Evolutionary conservation across 2,888 invertebrate species (phyloP), one percentile per base, ranked within the genome.

Genomic region (Hemithea aestivaria): DNA sequence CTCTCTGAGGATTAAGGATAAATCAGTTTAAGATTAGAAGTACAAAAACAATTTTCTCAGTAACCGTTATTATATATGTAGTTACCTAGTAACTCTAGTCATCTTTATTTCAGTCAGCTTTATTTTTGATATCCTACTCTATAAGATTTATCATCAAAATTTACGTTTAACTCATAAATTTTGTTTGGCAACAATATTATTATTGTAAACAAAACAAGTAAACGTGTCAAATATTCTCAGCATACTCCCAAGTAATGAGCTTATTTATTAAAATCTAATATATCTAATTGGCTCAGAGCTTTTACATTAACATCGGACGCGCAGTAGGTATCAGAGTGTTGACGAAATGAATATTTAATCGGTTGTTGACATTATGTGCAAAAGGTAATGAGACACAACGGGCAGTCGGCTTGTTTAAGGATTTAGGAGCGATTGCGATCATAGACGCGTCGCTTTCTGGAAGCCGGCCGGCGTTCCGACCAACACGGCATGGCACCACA

Each of bases 311-410:
- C 20, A 33, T 27, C 23, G 22, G 32, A 25, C 20, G 23, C 11
- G 27, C 23, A 24, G 34, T 50, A 51, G 48, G 53, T 31, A 32
- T 20, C 10, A 16, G 9, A 11, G 45, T 58, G 61, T 53, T 65
- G 61, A 63, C 62, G 59, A 60, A 65, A 67, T 58, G 52, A 69
- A 68, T 71, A 66, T 66, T 65, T 68, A 66, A 72, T 69, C 59
- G 62, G 62, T 64, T 70, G 68, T 74, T 73, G 71, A 69, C 62
- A 67, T 73, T 75, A 59, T 41, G 55, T 67, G 62, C 62, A 71
- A 65, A 68, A 64, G 62, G 75, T 73, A 79, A 77, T 65, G 60
- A 50, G 72, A 74, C 66, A 77, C 73, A 66, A 53, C 41, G 27
- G 33, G 62, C 56, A 51, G 58, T 58, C 55, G 16, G 65, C 51